Conservation (phyloP, 2,888 invertebrate species). For the Thera britannica region DNA sequence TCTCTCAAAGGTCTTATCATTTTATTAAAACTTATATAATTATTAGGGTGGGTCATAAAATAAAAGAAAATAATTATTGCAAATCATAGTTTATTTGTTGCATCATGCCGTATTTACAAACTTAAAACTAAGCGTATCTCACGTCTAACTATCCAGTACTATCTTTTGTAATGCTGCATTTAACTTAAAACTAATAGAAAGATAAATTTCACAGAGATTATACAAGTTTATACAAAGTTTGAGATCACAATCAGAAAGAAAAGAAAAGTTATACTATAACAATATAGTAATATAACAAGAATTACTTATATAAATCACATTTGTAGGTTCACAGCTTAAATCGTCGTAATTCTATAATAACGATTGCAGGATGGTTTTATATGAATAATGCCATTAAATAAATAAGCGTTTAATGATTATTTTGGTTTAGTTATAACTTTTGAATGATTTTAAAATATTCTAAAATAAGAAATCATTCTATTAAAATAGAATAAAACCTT, state of each 20-base stretch:
- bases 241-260: slow-evolving; percentile 54
- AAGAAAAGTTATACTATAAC: slow-evolving; percentile 37
- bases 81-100: slow-evolving; percentile 69
- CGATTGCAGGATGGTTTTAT: slow-evolving; percentile 46
- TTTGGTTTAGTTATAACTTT: slow-evolving; percentile 21
- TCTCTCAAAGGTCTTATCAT: too few species aligned
- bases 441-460: slow-evolving; percentile 2
- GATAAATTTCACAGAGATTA: slow-evolving; percentile 16
- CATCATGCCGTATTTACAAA: slow-evolving; percentile 73
- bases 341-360: slow-evolving; percentile 45
- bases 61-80: slow-evolving; percentile 39
- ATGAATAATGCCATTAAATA: slow-evolving; percentile 33
- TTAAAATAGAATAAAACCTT: slow-evolving; percentile 4
- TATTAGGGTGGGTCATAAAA: not conserved
- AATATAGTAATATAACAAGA: slow-evolving; percentile 46
- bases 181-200: slow-evolving; percentile 44
- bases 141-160: slow-evolving; percentile 69
- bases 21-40: too few species aligned
- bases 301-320: slow-evolving; percentile 50
- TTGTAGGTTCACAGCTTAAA: slow-evolving; percentile 54
- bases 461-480: not conserved
- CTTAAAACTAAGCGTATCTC: slow-evolving; percentile 68
- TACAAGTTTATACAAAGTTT: slow-evolving; percentile 54
- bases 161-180: slow-evolving; percentile 68
- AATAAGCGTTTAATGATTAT: slow-evolving; percentile 39